Percentiles rank a stretch among this genome's conserved stretches.
phyloP scores from a whole-genome alignment of 2,113 vertebrate genomes.

The Cavia aperea region DNA sequence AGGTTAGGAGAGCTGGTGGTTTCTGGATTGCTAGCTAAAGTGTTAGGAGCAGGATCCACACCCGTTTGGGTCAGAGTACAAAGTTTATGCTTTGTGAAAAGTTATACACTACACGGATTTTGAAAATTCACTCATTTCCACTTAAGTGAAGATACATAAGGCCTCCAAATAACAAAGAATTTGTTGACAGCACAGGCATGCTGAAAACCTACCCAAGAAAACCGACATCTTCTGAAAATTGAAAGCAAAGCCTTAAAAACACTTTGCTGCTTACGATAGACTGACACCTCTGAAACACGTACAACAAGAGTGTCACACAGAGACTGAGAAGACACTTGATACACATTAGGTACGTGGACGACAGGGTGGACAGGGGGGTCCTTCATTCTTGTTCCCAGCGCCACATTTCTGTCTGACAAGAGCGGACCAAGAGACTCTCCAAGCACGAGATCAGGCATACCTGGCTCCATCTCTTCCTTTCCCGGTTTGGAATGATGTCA shows the following conservation, averaged over 20 bases:
- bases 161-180: not conserved
- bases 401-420: fast-evolving
- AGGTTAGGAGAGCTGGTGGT: not conserved
- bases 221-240: not conserved
- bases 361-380: not conserved
- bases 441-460: fast-evolving
- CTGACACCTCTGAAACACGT: not conserved
- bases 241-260: not conserved
- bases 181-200: not conserved
- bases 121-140: not conserved
- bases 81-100: not conserved
- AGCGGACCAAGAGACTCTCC: not conserved
- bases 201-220: not conserved
- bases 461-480: not conserved
- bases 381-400: not conserved
- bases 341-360: not conserved
- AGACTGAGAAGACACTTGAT: not conserved
- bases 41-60: not conserved
- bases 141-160: not conserved
- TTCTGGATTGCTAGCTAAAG: not conserved
- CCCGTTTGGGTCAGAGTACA: not conserved
- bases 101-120: not conserved
- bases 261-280: not conserved
- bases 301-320: not conserved
- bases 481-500: not conserved